These are phyloP conservation scores for Neoscelio sp. DNA, from an alignment of 2,888 invertebrate genomes.

Conservation along the genomic window DNA sequence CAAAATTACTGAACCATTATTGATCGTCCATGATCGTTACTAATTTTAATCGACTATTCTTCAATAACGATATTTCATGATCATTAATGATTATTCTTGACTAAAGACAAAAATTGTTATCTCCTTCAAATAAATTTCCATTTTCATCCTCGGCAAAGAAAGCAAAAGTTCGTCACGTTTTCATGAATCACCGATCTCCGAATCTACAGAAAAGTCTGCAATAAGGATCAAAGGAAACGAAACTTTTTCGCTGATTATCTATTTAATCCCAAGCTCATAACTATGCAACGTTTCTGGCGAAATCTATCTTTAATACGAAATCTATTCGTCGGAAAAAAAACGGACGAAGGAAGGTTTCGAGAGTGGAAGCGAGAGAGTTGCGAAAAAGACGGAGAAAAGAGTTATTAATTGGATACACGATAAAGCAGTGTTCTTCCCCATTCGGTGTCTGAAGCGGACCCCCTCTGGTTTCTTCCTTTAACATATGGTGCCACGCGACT, in stretches of 20 bases:
- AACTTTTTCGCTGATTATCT: slow-evolving; percentile 31
- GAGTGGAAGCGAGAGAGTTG: slow-evolving; percentile 47
- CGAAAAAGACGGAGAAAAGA: slow-evolving; percentile 70
- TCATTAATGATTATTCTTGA: too few species aligned
- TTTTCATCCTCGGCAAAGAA: too few species aligned
- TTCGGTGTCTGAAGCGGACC: slow-evolving; percentile 78
- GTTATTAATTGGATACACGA: slow-evolving; percentile 83
- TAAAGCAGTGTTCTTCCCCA: slow-evolving; percentile 81
- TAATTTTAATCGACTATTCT: too few species aligned
- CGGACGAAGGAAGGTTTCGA: slow-evolving; percentile 31
- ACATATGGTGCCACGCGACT: slow-evolving; percentile 82
- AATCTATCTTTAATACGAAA: slow-evolving; percentile 57
- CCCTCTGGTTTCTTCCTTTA: slow-evolving; percentile 77
- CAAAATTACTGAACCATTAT: too few species aligned
- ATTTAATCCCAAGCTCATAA: slow-evolving; percentile 2
- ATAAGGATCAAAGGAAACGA: neutral
- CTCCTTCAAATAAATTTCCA: too few species aligned
- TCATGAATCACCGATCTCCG: slow-evolving; percentile 25
- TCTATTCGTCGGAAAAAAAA: slow-evolving; percentile 41
- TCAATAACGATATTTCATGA: too few species aligned
- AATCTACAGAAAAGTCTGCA: neutral
- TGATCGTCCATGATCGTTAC: too few species aligned
- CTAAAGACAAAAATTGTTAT: too few species aligned
- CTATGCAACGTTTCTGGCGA: slow-evolving; percentile 17
- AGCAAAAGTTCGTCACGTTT: too few species aligned